Percentiles rank a stretch among this genome's conserved stretches.
These are phyloP conservation scores for Embiotoca jacksoni DNA, from an alignment of 2,113 vertebrate genomes.

Conservation along the genomic window DNA sequence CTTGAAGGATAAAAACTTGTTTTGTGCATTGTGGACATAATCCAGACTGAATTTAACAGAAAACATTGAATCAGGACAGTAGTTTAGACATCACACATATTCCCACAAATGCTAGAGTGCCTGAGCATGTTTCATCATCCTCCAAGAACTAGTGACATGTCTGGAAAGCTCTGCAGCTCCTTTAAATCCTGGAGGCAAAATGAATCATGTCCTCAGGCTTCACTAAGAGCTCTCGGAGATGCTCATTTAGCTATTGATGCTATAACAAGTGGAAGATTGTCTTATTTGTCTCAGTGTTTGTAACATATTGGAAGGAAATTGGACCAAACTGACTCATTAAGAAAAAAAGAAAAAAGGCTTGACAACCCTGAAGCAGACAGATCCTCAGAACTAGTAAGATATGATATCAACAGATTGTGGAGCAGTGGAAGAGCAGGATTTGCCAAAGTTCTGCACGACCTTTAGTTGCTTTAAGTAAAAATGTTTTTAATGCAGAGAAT, in stretches of 20 bases:
- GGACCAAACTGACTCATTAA: too few relatives aligned
- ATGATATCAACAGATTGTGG: neutral
- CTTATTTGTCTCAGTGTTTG: too few relatives aligned
- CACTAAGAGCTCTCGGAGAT: too few relatives aligned
- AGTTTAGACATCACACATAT: neutral
- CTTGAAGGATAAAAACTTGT: neutral
- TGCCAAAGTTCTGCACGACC: neutral
- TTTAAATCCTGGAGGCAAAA: neutral
- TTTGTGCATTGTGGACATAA: neutral
- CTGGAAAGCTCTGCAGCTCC: neutral
- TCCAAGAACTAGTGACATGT: neutral
- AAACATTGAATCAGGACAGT: neutral
- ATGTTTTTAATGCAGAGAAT: neutral
- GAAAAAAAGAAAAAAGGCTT: neutral
- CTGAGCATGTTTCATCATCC: neutral
- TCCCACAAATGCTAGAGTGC: slow-evolving; percentile 9
- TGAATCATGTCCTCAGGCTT: too few relatives aligned
- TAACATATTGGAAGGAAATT: too few relatives aligned
- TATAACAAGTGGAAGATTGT: too few relatives aligned
- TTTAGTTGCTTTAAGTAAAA: neutral
- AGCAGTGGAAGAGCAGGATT: neutral
- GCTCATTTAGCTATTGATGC: too few relatives aligned
- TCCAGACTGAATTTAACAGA: neutral
- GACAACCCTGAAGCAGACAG: neutral
- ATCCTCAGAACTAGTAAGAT: too few relatives aligned